Evolutionary conservation across 1,140 invertebrate species (phyloP).

Genomic region (Heliconius himera): DNA sequence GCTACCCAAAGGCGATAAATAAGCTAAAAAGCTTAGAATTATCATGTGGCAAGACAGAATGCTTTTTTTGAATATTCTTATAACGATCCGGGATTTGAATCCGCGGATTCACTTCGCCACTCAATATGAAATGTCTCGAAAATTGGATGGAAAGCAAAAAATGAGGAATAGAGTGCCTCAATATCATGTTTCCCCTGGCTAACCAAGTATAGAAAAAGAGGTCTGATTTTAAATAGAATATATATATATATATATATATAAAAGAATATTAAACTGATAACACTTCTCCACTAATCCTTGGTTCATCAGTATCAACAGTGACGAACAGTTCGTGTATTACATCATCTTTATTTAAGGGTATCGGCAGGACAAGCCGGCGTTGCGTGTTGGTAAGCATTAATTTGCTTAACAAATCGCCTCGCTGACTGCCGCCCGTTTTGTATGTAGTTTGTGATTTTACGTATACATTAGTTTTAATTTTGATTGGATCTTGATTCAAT

Average conservation of each 20-base stretch:
- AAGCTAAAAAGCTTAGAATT: too few relatives aligned
- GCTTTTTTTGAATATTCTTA: too few relatives aligned
- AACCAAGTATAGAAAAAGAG: not conserved
- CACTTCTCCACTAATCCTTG: not conserved
- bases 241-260: too few relatives aligned
- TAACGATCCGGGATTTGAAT: too few relatives aligned
- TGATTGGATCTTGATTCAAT: not conserved
- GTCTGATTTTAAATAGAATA: too few relatives aligned
- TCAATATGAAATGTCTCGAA: not conserved
- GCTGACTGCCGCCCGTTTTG: constrained; percentile 33
- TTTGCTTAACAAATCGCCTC: constrained; percentile 46
- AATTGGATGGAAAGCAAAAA: not conserved
- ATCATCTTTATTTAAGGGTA: constrained; percentile 37
- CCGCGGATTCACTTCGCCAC: not conserved
- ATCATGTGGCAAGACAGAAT: too few relatives aligned
- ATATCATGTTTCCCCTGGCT: not conserved
- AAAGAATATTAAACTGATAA: not conserved
- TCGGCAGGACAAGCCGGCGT: constrained; percentile 21
- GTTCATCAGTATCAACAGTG: constrained; percentile 5
- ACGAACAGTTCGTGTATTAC: constrained; percentile 20
- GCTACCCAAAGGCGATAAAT: too few relatives aligned
- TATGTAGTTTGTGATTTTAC: constrained; percentile 2
- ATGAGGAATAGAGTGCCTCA: not conserved
- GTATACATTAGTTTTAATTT: constrained; percentile 18
- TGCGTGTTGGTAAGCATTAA: constrained; percentile 39